A percentile compares a stretch with the other conserved stretches of the same genome.
These are phyloP conservation scores for Radopholus similis DNA, from an alignment of 1,140 invertebrate genomes.

Conservation along the genomic window DNA sequence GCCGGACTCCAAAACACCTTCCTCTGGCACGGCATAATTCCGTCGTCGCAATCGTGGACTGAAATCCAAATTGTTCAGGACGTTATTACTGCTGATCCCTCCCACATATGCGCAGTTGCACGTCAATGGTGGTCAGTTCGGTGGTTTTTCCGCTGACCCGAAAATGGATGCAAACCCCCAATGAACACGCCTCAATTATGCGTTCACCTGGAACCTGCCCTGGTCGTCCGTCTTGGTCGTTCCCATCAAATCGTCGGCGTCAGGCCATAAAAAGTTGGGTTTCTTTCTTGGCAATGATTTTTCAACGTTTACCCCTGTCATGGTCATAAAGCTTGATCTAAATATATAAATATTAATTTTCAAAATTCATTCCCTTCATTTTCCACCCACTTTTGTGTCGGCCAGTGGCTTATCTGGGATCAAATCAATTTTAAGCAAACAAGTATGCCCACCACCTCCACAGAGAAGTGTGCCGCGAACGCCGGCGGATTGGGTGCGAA, in stretches of 20 bases:
- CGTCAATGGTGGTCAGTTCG: slow-evolving; percentile 31
- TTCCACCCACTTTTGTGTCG: slow-evolving; percentile 24
- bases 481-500: slow-evolving; percentile 23
- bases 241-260: slow-evolving; percentile 30
- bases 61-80: not conserved
- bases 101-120: slow-evolving; percentile 20
- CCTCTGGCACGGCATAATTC: slow-evolving; percentile 37
- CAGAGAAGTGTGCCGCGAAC: slow-evolving; percentile 18
- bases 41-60: slow-evolving; percentile 33
- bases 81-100: not conserved
- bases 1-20: too few species aligned
- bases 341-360: not conserved
- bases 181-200: not conserved
- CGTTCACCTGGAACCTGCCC: slow-evolving; percentile 24
- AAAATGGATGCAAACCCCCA: too few species aligned
- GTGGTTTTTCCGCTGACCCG: slow-evolving; percentile 14
- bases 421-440: too few species aligned
- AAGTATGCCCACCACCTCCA: not conserved
- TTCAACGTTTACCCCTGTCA: slow-evolving; percentile 18
- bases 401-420: slow-evolving; percentile 27
- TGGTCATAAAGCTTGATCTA: slow-evolving; percentile 28
- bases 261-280: slow-evolving; percentile 7
- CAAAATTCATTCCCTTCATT: not conserved
- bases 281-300: not conserved
- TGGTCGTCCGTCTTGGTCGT: slow-evolving; percentile 20